Conservation (phyloP, 2,888 invertebrate genomes). For the Pantelozetes paolii region DNA sequence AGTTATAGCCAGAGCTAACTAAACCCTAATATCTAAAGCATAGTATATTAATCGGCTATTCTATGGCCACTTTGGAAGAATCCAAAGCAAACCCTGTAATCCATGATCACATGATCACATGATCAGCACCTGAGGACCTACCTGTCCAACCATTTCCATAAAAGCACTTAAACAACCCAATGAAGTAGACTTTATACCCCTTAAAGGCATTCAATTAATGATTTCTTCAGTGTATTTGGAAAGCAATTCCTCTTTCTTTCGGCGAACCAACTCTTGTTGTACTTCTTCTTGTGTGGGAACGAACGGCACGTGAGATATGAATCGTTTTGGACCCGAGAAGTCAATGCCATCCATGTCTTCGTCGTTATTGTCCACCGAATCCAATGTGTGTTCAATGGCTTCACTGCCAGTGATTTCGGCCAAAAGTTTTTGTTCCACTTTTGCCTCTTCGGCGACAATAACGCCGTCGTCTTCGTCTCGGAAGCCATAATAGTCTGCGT, state of each 20-base stretch:
- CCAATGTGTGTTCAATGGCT: conserved; percentile 31
- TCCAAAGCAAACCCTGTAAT: too few species aligned
- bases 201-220: neutral
- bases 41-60: too few species aligned
- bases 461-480: conserved; percentile 97
- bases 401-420: neutral
- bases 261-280: conserved; percentile 71
- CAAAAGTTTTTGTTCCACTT: conserved; percentile 60
- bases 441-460: conserved; percentile 77
- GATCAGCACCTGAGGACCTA: too few species aligned
- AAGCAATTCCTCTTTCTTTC: conserved; percentile 86
- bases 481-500: conserved; percentile 98
- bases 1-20: too few species aligned
- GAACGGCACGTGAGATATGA: conserved; percentile 75
- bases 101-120: too few species aligned
- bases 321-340: conserved; percentile 46
- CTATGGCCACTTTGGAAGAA: too few species aligned
- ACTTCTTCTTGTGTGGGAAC: conserved; percentile 87
- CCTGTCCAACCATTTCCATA: too few species aligned
- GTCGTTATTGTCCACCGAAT: conserved; percentile 48
- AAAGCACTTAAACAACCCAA: too few species aligned
- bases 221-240: conserved; percentile 64
- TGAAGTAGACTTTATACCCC: too few species aligned
- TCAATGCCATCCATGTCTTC: conserved; percentile 44
- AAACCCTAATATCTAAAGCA: too few species aligned